Evolutionary conservation across 2,113 vertebrate species (phyloP), one percentile per base, ranked within the genome.

Genomic region (Cyphomyrus discorhynchus): DNA sequence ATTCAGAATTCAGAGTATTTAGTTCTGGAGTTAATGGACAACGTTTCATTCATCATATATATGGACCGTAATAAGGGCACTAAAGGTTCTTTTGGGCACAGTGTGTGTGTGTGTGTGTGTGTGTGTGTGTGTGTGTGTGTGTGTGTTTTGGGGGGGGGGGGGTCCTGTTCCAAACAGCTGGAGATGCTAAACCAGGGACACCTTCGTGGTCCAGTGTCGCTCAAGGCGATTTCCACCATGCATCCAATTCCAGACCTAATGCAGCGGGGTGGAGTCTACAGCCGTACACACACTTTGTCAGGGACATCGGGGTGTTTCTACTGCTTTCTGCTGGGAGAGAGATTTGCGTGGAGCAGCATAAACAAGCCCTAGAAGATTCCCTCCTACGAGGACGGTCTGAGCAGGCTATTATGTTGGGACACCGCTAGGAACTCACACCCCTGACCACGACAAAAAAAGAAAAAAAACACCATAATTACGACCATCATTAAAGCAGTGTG

Each of bases 161-260:
- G 21, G 13, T 89, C 35, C 27, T 31, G 77, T 90, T 92, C 88
- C 90, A 53, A 89, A 90, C 90, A 91, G 74, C 56, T 74, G 91
- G 87, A 91, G 89, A 82, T 89, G 90, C 89, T 42, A 90, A 91
- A 92, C 91, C 93, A 95, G 95, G 94, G 92, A 91, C 92, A 92
- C 92, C 92, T 93, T 91, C 91, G 92, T 91, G 93, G 92, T 91
- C 93, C 93, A 91, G 93, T 93, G 95, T 95, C 95, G 95, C 95
- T 94, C 93, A 91, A 92, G 24, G 92, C 95, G 95, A 96, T 95
- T 95, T 95, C 95, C 94, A 95, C 96, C 95, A 96, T 95, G 95
- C 94, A 94, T 96, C 95, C 95, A 95, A 93, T 95, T 92, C 91
- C 95, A 93, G 93, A 91, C 94, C 94, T 96, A 96, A 96, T 96